Evolutionary conservation across 2,113 vertebrate species (phyloP).

Genomic region (Hemiscyllium ocellatum): DNA sequence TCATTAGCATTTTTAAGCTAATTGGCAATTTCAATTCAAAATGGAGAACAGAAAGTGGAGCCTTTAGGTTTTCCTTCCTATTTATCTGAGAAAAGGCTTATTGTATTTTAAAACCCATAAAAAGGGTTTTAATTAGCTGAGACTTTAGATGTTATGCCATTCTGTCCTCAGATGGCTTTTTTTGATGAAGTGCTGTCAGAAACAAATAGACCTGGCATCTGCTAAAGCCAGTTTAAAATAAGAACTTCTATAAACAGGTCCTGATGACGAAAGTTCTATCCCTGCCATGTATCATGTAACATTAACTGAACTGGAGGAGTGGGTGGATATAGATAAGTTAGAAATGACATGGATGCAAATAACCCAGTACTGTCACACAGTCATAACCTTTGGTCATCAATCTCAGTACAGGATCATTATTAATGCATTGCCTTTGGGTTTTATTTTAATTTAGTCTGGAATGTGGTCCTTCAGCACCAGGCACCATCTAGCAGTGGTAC

Average conservation of each 20-base stretch:
- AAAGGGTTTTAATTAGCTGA: not conserved
- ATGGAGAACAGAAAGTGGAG: not conserved
- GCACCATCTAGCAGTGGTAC: not conserved
- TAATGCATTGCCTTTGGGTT: not conserved
- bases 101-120: not conserved
- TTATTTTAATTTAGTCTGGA: not conserved
- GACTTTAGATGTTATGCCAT: not conserved
- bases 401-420: not conserved
- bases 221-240: not conserved
- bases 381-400: not conserved
- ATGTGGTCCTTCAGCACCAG: not conserved
- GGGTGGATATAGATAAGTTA: conserved; percentile 4
- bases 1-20: not conserved
- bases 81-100: not conserved
- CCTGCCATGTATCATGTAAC: not conserved
- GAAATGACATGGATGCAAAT: not conserved
- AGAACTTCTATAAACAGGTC: not conserved
- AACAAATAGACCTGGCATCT: not conserved
- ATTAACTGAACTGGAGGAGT: not conserved
- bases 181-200: not conserved
- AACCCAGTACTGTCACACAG: not conserved
- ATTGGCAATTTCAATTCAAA: not conserved
- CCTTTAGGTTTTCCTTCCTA: not conserved
- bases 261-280: not conserved
- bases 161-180: not conserved